These are phyloP conservation scores for Montipora sp. DNA, from an alignment of 64 coral and sea anemone species.

Conservation along the genomic window DNA sequence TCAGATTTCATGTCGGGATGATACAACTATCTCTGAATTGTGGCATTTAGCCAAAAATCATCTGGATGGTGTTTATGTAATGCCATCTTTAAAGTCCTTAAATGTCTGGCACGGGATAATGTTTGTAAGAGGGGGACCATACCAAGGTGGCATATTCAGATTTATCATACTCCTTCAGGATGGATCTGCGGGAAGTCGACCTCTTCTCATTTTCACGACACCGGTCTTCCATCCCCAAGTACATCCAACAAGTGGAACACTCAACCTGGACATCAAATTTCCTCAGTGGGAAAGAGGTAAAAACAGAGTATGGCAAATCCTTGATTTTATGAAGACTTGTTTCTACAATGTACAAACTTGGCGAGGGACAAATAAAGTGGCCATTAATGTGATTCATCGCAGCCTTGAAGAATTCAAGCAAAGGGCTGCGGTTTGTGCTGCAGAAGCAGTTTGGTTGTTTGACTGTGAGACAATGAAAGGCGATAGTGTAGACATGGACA, in stretches of 20 bases:
- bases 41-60: neutral
- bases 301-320: constrained; percentile 81
- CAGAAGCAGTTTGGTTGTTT: constrained; percentile 37
- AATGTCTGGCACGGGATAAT: constrained; percentile 95
- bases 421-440: constrained; percentile 34
- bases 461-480: constrained; percentile 28
- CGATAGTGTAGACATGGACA: neutral
- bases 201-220: constrained; percentile 88
- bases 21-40: neutral
- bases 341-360: constrained; percentile 93
- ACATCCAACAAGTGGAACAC: constrained; percentile 62
- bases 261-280: constrained; percentile 77
- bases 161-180: constrained; percentile 89
- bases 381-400: constrained; percentile 60
- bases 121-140: constrained; percentile 93
- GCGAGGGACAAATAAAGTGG: constrained; percentile 77
- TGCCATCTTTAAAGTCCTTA: neutral
- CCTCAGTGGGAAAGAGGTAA: constrained; percentile 76
- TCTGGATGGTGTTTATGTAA: neutral
- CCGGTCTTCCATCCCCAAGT: constrained; percentile 95
- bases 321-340: constrained; percentile 91
- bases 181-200: constrained; percentile 84
- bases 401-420: constrained; percentile 61
- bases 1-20: neutral
- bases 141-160: constrained; percentile 95